phyloP scores from a whole-genome alignment of 2,797 vertebrate genomes.

The Erithacus rubecula region DNA sequence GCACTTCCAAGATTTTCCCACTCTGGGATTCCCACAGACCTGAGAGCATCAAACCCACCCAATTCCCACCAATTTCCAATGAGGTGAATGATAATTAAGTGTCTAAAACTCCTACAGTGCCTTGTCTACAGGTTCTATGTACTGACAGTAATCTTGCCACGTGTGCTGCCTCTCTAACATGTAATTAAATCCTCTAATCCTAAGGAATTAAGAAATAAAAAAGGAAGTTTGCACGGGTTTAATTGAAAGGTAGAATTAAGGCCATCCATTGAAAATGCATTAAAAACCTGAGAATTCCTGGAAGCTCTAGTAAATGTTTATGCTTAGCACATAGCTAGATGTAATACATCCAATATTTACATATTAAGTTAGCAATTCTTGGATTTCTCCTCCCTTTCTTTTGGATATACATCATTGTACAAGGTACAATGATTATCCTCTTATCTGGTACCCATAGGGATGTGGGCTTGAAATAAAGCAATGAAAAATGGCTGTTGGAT shows the following conservation, averaged over 20 bases:
- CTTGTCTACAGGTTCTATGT: accelerated
- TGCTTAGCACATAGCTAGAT: background rate
- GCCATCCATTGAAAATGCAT: background rate
- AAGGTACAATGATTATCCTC: background rate
- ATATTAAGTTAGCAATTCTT: background rate
- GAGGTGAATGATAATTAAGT: background rate
- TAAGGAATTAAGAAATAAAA: background rate
- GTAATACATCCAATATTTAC: background rate
- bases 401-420: background rate
- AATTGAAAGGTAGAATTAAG: background rate
- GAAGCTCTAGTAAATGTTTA: background rate
- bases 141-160: accelerated
- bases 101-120: background rate
- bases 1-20: accelerated
- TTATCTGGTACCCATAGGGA: background rate
- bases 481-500: background rate
- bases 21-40: background rate
- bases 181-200: background rate
- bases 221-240: background rate
- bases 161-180: background rate
- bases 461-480: background rate
- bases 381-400: background rate
- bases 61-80: background rate
- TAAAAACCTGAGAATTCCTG: background rate
- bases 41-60: background rate